phyloP scores from a whole-genome alignment of 2,888 invertebrate genomes.

The Eupeodes latifasciatus region DNA sequence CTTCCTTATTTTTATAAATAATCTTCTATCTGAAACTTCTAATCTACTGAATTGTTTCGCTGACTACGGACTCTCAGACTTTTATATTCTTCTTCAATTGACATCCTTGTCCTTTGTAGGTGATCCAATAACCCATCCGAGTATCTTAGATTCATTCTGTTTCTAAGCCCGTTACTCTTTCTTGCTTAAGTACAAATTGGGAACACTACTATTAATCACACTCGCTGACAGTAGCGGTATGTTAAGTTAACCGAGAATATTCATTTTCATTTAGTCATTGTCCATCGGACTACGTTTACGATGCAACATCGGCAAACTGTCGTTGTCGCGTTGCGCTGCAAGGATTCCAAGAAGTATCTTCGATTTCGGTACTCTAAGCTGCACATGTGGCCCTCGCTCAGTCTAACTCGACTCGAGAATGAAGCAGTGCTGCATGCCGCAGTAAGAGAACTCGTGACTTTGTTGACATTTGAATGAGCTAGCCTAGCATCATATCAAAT shows the following conservation, averaged over 20 bases:
- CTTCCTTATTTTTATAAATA: too few species aligned
- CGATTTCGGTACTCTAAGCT: slow-evolving; percentile 16
- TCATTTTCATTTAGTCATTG: slow-evolving; percentile 39
- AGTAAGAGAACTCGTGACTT: slow-evolving; percentile 73
- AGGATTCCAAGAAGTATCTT: slow-evolving; percentile 58
- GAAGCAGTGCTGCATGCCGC: slow-evolving; percentile 63
- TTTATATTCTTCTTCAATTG: too few species aligned
- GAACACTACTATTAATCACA: neutral
- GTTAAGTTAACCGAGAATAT: slow-evolving; percentile 42
- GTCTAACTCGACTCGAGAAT: neutral
- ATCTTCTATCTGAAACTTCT: too few species aligned
- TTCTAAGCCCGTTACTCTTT: neutral
- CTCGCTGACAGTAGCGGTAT: slow-evolving; percentile 55
- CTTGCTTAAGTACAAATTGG: neutral
- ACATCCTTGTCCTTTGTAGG: too few species aligned
- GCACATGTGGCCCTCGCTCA: neutral
- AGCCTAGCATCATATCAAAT: neutral
- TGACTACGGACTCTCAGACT: too few species aligned
- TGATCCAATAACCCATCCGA: too few species aligned
- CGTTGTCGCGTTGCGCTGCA: slow-evolving; percentile 18
- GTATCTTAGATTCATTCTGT: too few species aligned
- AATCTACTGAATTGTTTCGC: too few species aligned
- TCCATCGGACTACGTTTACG: neutral
- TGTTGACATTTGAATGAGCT: slow-evolving; percentile 77
- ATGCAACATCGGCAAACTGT: slow-evolving; percentile 5